A percentile compares a stretch with the other conserved stretches of the same genome.
phyloP scores from a whole-genome alignment of 2,113 vertebrate genomes.

The Clarias magur region DNA sequence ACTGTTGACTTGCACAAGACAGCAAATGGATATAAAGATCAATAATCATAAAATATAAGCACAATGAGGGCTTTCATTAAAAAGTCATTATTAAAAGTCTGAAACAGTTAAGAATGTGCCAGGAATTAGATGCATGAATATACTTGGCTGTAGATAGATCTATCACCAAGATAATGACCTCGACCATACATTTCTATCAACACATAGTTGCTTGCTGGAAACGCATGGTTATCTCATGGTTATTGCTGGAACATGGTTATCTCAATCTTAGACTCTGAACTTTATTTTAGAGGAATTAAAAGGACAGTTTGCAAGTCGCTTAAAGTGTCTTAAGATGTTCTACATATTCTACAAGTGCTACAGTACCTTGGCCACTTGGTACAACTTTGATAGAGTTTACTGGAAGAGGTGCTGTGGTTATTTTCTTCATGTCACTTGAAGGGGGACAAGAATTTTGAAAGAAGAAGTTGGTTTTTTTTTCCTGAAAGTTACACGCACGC shows the following conservation, averaged over 20 bases:
- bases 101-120: background rate
- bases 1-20: slow-evolving; percentile 7
- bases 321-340: background rate
- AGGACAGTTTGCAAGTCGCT: background rate
- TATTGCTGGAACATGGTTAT: background rate
- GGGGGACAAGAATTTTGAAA: background rate
- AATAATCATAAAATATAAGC: slow-evolving; percentile 21
- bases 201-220: background rate
- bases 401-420: background rate
- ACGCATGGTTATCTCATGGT: too few relatives aligned
- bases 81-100: background rate
- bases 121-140: background rate
- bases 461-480: background rate
- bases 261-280: background rate
- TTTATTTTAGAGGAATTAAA: background rate
- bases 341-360: background rate
- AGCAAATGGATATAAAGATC: slow-evolving; percentile 8
- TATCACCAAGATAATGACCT: background rate
- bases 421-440: background rate
- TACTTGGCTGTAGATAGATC: background rate
- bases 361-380: background rate
- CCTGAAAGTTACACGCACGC: background rate
- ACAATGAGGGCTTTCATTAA: background rate
- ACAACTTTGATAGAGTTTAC: background rate
- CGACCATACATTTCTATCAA: background rate